These are phyloP conservation scores for Ia io DNA, from an alignment of 2,113 vertebrate genomes.

Conservation along the genomic window DNA sequence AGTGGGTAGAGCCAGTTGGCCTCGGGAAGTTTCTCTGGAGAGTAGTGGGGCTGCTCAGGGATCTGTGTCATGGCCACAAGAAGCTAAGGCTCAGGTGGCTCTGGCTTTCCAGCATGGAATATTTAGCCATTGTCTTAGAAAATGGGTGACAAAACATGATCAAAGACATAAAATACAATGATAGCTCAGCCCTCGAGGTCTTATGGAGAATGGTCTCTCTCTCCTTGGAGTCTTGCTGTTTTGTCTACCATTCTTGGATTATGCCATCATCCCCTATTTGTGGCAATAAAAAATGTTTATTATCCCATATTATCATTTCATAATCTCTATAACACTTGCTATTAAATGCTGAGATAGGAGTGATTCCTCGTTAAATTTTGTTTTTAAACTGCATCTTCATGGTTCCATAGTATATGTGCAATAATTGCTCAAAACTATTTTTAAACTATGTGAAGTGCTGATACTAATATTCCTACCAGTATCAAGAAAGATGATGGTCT, in stretches of 20 bases:
- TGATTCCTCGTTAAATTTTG: constrained; percentile 36
- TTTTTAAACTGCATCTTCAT: constrained; percentile 27
- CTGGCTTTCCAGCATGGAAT: not conserved
- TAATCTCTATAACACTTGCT: constrained; percentile 35
- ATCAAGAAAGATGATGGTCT: not conserved
- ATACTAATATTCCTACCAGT: not conserved
- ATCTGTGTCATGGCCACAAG: fast-evolving
- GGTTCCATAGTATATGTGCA: not conserved
- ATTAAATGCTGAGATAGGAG: constrained; percentile 26
- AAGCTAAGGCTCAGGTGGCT: not conserved
- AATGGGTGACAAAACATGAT: not conserved
- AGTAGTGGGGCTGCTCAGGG: too few species aligned
- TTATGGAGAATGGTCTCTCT: not conserved
- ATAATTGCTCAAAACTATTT: not conserved
- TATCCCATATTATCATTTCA: constrained; percentile 18
- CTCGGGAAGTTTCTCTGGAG: not conserved
- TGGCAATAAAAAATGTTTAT: constrained; percentile 49
- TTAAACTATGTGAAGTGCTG: not conserved
- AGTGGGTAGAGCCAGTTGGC: not conserved
- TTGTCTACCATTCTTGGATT: constrained; percentile 8
- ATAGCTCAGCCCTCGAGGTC: not conserved
- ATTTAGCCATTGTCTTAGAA: not conserved
- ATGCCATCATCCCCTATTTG: not conserved
- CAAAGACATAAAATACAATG: not conserved
- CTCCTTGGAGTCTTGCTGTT: not conserved